Conservation (phyloP, 2,113 vertebrate genomes). For the Gyps fulvus region DNA sequence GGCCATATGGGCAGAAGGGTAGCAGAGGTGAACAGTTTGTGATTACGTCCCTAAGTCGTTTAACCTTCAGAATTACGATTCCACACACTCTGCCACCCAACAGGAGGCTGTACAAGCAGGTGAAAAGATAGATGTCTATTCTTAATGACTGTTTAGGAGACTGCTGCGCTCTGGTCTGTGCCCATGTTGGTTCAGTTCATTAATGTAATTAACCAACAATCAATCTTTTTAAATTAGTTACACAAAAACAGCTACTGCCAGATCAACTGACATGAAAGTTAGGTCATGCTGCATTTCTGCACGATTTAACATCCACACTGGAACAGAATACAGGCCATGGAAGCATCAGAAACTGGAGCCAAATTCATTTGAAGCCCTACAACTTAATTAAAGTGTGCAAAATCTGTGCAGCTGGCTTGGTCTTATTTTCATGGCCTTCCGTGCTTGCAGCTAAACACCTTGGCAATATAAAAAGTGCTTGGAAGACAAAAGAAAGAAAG, state of each 20-base stretch:
- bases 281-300: slow-evolving; percentile 46
- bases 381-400: slow-evolving; percentile 49
- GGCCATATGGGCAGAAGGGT: slow-evolving; percentile 19
- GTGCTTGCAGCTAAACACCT: background rate
- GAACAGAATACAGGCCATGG: slow-evolving; percentile 22
- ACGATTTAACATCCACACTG: slow-evolving; percentile 18
- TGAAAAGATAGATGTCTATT: slow-evolving; percentile 56
- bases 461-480: background rate
- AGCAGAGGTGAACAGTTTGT: slow-evolving; percentile 20
- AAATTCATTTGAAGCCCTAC: slow-evolving; percentile 47
- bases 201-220: slow-evolving; percentile 64
- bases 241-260: slow-evolving; percentile 44
- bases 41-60: slow-evolving; percentile 31
- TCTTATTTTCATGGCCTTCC: background rate
- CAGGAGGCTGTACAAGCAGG: slow-evolving; percentile 35
- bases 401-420: slow-evolving; percentile 52
- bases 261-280: slow-evolving; percentile 23
- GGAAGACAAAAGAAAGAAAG: background rate
- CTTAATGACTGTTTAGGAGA: slow-evolving; percentile 49
- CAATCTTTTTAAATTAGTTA: slow-evolving; percentile 63
- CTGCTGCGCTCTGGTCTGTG: slow-evolving; percentile 41
- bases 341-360: slow-evolving; percentile 24
- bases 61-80: slow-evolving; percentile 56
- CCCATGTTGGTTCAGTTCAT: slow-evolving; percentile 59
- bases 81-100: slow-evolving; percentile 6